Conservation (phyloP, 2,113 vertebrate genomes). For the Pachyramphus minor region DNA sequence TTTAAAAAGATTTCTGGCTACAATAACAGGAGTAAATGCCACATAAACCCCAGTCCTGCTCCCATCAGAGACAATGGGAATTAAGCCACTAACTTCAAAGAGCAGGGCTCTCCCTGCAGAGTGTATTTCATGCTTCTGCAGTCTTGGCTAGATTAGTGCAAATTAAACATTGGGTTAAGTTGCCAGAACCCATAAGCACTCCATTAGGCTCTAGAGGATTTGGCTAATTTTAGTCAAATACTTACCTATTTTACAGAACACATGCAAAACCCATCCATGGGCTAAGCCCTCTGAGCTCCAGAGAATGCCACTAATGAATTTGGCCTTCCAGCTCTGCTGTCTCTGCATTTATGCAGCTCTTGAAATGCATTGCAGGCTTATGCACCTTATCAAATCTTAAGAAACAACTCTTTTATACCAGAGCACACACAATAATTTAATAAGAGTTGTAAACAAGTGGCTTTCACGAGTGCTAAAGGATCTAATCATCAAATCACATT, state of each 20-base stretch:
- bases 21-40: conserved; percentile 24
- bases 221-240: conserved; percentile 65
- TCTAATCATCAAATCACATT: background rate
- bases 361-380: background rate
- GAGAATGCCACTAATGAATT: background rate
- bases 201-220: conserved; percentile 64
- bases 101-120: conserved; percentile 27
- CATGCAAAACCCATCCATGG: conserved; percentile 12
- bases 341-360: background rate
- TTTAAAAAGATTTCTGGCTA: conserved; percentile 8
- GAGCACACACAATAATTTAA: background rate
- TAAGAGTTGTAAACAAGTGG: background rate
- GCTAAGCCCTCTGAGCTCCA: background rate
- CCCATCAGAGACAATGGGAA: conserved; percentile 58
- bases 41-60: conserved; percentile 23
- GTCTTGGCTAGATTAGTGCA: conserved; percentile 64
- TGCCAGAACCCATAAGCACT: conserved; percentile 53
- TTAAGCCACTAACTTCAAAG: conserved; percentile 61
- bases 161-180: conserved; percentile 65
- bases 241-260: conserved; percentile 46
- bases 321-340: background rate
- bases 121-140: conserved; percentile 58
- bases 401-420: background rate
- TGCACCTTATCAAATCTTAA: background rate
- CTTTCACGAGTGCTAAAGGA: background rate